Conservation (phyloP, 2,797 vertebrate species). For the Okamejei kenojei region DNA sequence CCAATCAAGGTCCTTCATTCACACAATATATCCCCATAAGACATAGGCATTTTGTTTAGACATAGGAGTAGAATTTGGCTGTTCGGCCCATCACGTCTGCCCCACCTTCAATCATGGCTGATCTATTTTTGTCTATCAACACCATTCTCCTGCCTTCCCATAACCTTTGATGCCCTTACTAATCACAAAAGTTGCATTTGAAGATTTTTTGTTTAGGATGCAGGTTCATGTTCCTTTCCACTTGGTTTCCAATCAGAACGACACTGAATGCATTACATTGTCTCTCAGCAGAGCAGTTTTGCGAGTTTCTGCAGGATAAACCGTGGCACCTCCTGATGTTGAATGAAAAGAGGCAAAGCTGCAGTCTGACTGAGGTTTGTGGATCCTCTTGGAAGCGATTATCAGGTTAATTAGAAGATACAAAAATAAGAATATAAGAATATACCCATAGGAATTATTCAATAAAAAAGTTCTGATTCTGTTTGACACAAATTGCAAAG, state of each 20-base stretch:
- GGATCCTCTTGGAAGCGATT: not conserved
- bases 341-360: not conserved
- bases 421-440: not conserved
- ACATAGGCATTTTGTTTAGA: too few relatives aligned
- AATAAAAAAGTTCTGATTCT: not conserved
- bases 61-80: too few relatives aligned
- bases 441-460: not conserved
- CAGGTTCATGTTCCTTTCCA: not conserved
- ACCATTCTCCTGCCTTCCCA: too few relatives aligned
- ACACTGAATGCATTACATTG: not conserved
- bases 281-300: not conserved
- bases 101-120: too few relatives aligned
- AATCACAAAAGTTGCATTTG: not conserved
- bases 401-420: not conserved
- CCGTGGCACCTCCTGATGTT: not conserved
- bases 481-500: conserved; percentile 11
- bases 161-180: too few relatives aligned
- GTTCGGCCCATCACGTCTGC: too few relatives aligned
- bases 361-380: not conserved
- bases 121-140: too few relatives aligned
- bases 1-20: not conserved
- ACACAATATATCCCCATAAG: not conserved
- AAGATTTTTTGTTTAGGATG: not conserved
- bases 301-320: not conserved
- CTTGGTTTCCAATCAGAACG: not conserved